These are phyloP conservation scores for Spea multiplicata DNA, from an alignment of 2,113 vertebrate genomes.

Conservation along the genomic window DNA sequence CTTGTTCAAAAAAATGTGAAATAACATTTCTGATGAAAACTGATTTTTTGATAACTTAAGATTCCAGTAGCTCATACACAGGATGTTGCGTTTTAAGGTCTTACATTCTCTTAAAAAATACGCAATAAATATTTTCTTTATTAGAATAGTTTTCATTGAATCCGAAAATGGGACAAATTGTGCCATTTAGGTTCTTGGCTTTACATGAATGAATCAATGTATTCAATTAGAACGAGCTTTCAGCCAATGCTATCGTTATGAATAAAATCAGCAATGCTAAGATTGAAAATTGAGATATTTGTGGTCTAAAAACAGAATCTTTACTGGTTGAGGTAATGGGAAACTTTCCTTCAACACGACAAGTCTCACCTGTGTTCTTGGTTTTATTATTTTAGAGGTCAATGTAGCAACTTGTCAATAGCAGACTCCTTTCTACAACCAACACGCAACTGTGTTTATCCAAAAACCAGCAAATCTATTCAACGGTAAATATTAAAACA, in stretches of 20 bases:
- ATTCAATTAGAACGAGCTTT: neutral
- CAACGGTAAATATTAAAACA: neutral
- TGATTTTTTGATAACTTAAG: constrained; percentile 57
- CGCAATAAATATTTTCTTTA: constrained; percentile 25
- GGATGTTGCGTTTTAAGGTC: constrained; percentile 39
- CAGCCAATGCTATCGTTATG: neutral
- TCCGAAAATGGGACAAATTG: neutral
- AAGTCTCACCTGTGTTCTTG: neutral
- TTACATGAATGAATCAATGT: constrained; percentile 8
- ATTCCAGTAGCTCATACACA: constrained; percentile 45
- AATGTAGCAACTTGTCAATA: neutral
- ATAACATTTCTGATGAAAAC: constrained; percentile 52
- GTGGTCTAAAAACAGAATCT: neutral
- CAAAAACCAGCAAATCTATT: neutral
- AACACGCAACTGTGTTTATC: neutral
- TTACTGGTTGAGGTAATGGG: neutral
- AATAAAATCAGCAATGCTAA: neutral
- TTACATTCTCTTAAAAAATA: constrained; percentile 25
- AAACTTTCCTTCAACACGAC: neutral
- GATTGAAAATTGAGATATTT: neutral
- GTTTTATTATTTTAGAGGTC: neutral
- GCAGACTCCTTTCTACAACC: neutral
- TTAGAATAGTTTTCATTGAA: constrained; percentile 12
- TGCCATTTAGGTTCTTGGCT: constrained; percentile 15
- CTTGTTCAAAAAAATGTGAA: constrained; percentile 56